Base-by-base conservation (phyloP, 2,113 vertebrate species). In the Argyrosomus japonicus region DNA sequence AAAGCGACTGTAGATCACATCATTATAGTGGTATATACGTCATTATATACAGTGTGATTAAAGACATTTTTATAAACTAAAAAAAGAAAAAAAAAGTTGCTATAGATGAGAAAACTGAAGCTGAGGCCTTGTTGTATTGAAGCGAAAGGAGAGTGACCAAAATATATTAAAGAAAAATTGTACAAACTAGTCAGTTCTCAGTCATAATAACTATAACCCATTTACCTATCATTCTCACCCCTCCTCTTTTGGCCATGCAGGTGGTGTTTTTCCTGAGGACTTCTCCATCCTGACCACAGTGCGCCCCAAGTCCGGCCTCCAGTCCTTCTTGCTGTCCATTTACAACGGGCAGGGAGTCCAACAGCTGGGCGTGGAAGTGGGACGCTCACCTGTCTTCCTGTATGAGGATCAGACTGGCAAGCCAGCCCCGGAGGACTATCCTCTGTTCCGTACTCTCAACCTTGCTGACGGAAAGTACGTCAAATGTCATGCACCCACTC, bases 271-370 rank as follows among this genome's bases (percentile, higher is more conserved):
- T 88, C 98, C 98, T 45, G 96, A 97, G 94, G 98, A 99, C 91
- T 99, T 99, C 95, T 99, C 98, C 91, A 96, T 99, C 96, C 91
- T 99, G 93, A 96, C 97, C 92, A 99, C 98, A 80, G 88, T 99
- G 81, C 98, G 97, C 87, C 96, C 98, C 82, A 97, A 98, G 89
- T 96, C 97, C 54, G 97, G 97, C 82, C 95, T 96, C 74, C 98
- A 99, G 93, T 96, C 98, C 79, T 99, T 99, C 89, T 96, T 99
- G 86, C 91, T 99, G 85, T 99, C 98, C 68, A 83, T 99, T 80
- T 99, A 99, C 92, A 98, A 96, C 6, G 95, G 97, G 27, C 96
- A 97, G 86, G 96, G 97, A 58, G 96, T 98, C 92, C 97, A 99
- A 92, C 98, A 99, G 95, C 68, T 99, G 15, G 98, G 98, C 15